These are phyloP conservation scores for Intellagama lesueurii DNA, from an alignment of 2,797 vertebrate species.

Conservation along the genomic window DNA sequence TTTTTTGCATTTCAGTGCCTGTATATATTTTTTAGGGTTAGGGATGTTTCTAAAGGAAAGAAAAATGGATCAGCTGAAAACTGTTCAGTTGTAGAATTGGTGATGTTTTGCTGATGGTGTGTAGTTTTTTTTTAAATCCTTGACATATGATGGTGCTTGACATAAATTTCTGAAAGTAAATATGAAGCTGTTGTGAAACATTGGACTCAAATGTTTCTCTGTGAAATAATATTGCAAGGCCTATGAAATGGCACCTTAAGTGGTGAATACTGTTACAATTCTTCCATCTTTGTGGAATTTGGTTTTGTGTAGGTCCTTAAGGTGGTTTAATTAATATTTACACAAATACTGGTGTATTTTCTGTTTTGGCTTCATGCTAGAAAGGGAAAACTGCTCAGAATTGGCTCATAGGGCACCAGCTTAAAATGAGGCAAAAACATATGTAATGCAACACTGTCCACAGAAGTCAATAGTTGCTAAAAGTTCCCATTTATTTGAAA, in stretches of 20 bases:
- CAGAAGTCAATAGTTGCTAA: not conserved
- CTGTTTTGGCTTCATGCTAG: not conserved
- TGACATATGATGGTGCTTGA: not conserved
- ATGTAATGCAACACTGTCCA: not conserved
- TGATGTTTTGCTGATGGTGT: not conserved
- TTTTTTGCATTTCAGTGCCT: not conserved
- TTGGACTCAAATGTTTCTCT: no score
- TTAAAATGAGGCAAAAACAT: not conserved
- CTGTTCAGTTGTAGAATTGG: not conserved
- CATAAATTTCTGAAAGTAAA: not conserved
- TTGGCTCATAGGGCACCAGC: not conserved
- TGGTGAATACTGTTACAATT: not conserved
- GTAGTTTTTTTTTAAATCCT: not conserved
- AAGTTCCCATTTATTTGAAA: not conserved
- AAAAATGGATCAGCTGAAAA: not conserved
- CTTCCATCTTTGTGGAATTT: not conserved
- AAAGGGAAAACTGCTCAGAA: not conserved
- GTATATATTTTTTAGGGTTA: not conserved
- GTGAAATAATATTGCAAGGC: no score
- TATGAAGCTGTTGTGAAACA: not conserved
- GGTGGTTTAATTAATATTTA: constrained; percentile 4
- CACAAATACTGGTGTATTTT: not conserved
- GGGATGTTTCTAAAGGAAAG: not conserved
- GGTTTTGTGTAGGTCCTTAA: not conserved
- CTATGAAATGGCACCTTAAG: not conserved